These are phyloP conservation scores for Phasianus colchicus DNA, from an alignment of 2,113 vertebrate species.

Conservation along the genomic window DNA sequence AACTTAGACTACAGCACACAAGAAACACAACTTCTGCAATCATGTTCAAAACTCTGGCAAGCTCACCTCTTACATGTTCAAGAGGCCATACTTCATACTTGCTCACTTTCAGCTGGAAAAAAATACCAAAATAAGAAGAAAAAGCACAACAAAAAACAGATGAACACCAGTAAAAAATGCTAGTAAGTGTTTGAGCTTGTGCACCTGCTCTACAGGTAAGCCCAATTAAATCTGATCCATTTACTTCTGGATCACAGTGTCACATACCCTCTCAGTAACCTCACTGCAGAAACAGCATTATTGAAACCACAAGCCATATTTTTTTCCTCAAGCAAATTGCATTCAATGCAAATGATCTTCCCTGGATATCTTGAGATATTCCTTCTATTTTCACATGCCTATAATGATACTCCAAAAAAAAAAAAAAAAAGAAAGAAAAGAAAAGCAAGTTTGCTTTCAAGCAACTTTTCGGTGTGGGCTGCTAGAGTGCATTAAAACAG, in stretches of 20 bases:
- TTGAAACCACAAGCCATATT: not conserved
- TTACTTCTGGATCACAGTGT: not conserved
- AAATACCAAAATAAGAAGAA: not conserved
- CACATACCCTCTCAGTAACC: not conserved
- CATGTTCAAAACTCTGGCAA: not conserved
- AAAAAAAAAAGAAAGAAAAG: constrained; percentile 26
- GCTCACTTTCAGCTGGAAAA: not conserved
- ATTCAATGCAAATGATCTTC: constrained; percentile 3
- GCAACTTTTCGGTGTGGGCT: not conserved
- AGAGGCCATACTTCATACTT: not conserved
- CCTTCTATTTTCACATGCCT: not conserved
- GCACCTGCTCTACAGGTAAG: constrained; percentile 28
- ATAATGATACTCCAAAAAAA: constrained; percentile 26
- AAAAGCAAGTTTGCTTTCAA: not conserved
- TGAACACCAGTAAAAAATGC: not conserved
- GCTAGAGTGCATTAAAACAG: not conserved
- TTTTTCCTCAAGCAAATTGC: constrained; percentile 7
- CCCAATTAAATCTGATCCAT: not conserved
- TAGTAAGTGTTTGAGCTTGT: not conserved
- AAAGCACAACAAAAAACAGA: not conserved
- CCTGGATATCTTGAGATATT: not conserved
- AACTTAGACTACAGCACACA: not conserved
- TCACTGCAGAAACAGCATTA: not conserved
- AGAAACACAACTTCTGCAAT: not conserved
- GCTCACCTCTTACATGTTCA: not conserved